These are phyloP conservation scores for Cyphomyrus plagiostoma DNA, from an alignment of 2,113 vertebrate genomes.

Conservation along the genomic window DNA sequence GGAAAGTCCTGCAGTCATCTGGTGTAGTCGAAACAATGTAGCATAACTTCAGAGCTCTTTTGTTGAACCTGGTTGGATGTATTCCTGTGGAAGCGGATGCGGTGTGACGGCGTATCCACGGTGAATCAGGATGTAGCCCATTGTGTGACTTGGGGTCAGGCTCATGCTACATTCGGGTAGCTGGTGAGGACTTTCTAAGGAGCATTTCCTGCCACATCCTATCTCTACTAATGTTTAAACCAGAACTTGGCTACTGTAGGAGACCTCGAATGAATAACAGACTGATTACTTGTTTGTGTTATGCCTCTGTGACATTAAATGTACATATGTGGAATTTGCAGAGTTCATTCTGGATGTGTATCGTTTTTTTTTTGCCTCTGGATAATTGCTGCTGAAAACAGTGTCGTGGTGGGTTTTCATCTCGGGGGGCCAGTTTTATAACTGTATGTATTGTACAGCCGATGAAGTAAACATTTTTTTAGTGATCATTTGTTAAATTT, in stretches of 20 bases:
- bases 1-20: neutral
- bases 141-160: conserved; percentile 53
- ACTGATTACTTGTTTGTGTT: conserved; percentile 65
- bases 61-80: conserved; percentile 28
- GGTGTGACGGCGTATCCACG: neutral
- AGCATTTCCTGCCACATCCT: conserved; percentile 66
- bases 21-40: conserved; percentile 25
- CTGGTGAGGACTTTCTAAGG: conserved; percentile 55
- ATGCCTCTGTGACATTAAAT: conserved; percentile 77
- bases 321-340: conserved; percentile 77
- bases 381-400: neutral
- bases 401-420: conserved; percentile 32
- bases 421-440: conserved; percentile 80
- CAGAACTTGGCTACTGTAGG: conserved; percentile 56
- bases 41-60: conserved; percentile 27
- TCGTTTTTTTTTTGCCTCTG: conserved; percentile 52
- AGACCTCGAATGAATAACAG: conserved; percentile 60
- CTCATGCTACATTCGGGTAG: conserved; percentile 39
- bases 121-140: conserved; percentile 21
- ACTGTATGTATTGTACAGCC: conserved; percentile 95
- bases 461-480: conserved; percentile 82
- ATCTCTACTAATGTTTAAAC: conserved; percentile 39
- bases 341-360: conserved; percentile 82
- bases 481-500: conserved; percentile 97
- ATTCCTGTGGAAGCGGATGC: neutral